A percentile compares a stretch with the other conserved stretches of the same genome.
Evolutionary conservation across 1,140 invertebrate species (phyloP).

Genomic region (Helicoverpa armigera): DNA sequence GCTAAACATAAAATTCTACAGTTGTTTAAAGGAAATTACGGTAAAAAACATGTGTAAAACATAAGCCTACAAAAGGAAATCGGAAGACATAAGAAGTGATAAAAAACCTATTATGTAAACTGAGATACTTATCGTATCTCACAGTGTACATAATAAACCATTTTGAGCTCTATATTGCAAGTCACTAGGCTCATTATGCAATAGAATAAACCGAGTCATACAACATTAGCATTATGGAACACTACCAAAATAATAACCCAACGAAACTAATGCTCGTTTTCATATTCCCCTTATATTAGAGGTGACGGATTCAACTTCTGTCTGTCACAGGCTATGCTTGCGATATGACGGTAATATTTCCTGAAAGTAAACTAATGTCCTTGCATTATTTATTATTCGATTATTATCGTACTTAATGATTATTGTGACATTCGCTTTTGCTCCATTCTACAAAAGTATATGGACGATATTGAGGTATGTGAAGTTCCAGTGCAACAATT

Average conservation of each 20-base stretch:
- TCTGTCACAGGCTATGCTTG: slow-evolving; percentile 3
- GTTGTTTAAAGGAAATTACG: no score
- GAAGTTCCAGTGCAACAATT: no score
- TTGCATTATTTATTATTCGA: slow-evolving; percentile 15
- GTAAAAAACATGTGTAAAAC: no score
- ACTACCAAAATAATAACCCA: not conserved
- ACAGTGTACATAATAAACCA: no score
- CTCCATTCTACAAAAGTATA: not conserved
- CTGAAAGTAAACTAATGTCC: not conserved
- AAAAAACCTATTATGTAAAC: no score
- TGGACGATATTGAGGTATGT: no score
- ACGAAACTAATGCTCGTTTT: not conserved
- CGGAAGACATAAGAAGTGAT: no score
- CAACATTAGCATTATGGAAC: not conserved
- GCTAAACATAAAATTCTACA: no score
- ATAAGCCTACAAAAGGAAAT: no score
- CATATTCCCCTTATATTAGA: slow-evolving; percentile 7
- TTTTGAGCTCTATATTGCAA: no score
- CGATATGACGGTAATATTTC: not conserved
- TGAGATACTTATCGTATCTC: no score
- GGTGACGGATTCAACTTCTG: slow-evolving; percentile 12
- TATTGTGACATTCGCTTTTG: not conserved
- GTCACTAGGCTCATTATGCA: no score
- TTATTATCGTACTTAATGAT: not conserved
- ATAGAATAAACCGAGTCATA: not conserved